Conservation (phyloP, 2,113 vertebrate species). For the mouse (Mus musculus) region GRCm39 chr11:33069501-33070000, state of each 20-base stretch:
- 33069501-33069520: background rate
- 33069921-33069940: background rate
- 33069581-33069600: conserved; percentile 42
- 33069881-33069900: background rate
- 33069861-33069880: conserved; percentile 30
- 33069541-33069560: background rate
- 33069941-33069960: background rate
- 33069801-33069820: conserved; percentile 67
- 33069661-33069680: conserved; percentile 73
- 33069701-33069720: conserved; percentile 78
- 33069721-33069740: conserved; percentile 68
- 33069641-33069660: conserved; percentile 78
- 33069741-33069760: conserved; percentile 82
- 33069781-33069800: conserved; percentile 82
- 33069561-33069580: background rate
- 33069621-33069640: conserved; percentile 76
- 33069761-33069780: conserved; percentile 78
- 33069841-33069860: conserved; percentile 76
- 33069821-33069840: conserved; percentile 72
- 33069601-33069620: conserved; percentile 65
- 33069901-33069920: background rate
- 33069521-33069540: background rate
- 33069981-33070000: background rate
- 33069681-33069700: conserved; percentile 74
- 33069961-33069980: background rate